These are phyloP conservation scores for Pogonognathellus flavescens DNA, from an alignment of 1,140 invertebrate genomes.

Conservation along the genomic window DNA sequence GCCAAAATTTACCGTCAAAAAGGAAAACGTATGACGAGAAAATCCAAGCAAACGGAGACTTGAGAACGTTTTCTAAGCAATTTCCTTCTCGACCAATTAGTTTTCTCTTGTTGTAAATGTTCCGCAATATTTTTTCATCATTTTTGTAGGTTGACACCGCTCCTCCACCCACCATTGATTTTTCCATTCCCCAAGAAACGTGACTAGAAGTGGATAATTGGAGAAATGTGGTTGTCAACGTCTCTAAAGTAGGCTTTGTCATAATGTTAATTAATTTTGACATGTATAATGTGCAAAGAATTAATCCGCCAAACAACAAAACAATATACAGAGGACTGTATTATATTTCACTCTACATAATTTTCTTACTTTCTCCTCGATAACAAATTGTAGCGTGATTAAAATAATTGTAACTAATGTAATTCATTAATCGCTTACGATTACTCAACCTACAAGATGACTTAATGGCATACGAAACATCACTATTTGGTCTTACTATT, in stretches of 20 bases:
- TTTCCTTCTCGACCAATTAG: not conserved
- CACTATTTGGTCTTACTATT: no score
- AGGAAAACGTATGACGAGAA: not conserved
- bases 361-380: no score
- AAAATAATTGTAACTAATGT: no score
- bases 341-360: no score
- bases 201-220: not conserved
- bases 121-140: not conserved
- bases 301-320: not conserved
- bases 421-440: no score
- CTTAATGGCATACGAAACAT: no score
- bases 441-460: no score
- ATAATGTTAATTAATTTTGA: not conserved
- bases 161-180: not conserved
- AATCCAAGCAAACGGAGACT: not conserved
- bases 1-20: not conserved
- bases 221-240: not conserved
- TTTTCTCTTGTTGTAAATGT: not conserved
- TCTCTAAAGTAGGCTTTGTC: not conserved
- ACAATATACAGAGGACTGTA: not conserved
- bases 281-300: not conserved
- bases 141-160: not conserved
- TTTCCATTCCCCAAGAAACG: not conserved
- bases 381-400: no score
- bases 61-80: not conserved